Evolutionary conservation across 92 coral and sea anemone genomes (phyloP), one percentile per base, ranked within the genome.

Genomic region (Actinostola sp.): DNA sequence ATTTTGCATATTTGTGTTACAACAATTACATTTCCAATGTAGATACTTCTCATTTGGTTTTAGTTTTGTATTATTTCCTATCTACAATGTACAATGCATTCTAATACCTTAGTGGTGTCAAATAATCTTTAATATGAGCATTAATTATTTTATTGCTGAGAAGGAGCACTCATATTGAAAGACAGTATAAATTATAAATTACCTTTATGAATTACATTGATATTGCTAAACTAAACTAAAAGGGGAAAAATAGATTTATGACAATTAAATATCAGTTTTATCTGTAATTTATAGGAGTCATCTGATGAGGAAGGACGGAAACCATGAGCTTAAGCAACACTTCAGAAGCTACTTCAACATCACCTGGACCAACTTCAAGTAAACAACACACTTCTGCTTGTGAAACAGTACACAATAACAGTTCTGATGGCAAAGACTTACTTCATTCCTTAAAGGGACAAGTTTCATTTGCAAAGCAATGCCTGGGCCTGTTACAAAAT

Each of bases 401-500:
- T 53, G 80, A 81, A 55, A 54, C 79, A 50, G 48, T 45, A 19
- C 12, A 17, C 33, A 58, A 71, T 71, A 66, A 82, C 34, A 62
- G 60, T 44, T 54, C 81, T 41, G 91, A 89, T 63, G 86, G 84
- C 17, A 85, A 80, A 66, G 97, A 91, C 38, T 83, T 87, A 39
- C 74, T 91, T 20, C 67, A 60, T 49, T 89, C 86, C 31, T 76
- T 91, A 15, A 91, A 84, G 75, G 89, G 85, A 28, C 92, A 88
- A 71, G 89, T 91, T 71, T 80, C 97, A 30, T 91, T 91, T 83
- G 97, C 97, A 16, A 79, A 88, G 27, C 97, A 91, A 73, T 91
- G 97, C 44, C 81, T 91, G 41, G 87, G 97, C 24, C 81, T 91
- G 6, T 72, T 91, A 13, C 92, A 88, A 53, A 91, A 91, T 59